Percentiles rank a stretch among this genome's conserved stretches.
Evolutionary conservation across 2,797 vertebrate genomes (phyloP).

Genomic region (Argyrosomus regius): DNA sequence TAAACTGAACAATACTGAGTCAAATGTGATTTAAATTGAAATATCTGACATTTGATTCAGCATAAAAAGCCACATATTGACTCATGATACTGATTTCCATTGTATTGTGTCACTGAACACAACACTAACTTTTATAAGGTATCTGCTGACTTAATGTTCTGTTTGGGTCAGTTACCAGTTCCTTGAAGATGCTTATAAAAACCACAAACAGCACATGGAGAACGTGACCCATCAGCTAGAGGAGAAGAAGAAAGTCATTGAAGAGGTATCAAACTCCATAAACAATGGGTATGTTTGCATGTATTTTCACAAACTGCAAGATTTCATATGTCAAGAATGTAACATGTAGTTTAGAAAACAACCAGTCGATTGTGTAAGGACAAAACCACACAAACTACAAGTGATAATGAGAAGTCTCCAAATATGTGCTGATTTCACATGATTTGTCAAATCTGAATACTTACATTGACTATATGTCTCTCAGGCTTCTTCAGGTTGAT

Average conservation of each 20-base stretch:
- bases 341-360: background rate
- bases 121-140: background rate
- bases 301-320: background rate
- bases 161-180: slow-evolving; percentile 88
- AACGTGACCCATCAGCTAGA: slow-evolving; percentile 90
- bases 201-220: slow-evolving; percentile 92
- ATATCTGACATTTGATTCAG: background rate
- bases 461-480: slow-evolving; percentile 11
- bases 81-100: background rate
- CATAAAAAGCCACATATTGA: background rate
- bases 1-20: background rate
- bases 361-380: background rate
- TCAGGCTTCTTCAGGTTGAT: slow-evolving; percentile 91
- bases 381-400: background rate
- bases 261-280: slow-evolving; percentile 90
- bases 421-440: background rate
- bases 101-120: background rate
- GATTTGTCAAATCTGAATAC: background rate
- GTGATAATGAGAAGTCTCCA: background rate
- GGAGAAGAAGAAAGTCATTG: slow-evolving; percentile 92
- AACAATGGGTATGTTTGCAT: slow-evolving; percentile 87
- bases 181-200: slow-evolving; percentile 93
- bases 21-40: background rate
- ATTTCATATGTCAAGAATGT: background rate
- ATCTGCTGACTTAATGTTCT: slow-evolving; percentile 14